Evolutionary conservation across 2,797 vertebrate species (phyloP), one percentile per base, ranked within the genome.

Genomic region (Cynopterus sphinx): DNA sequence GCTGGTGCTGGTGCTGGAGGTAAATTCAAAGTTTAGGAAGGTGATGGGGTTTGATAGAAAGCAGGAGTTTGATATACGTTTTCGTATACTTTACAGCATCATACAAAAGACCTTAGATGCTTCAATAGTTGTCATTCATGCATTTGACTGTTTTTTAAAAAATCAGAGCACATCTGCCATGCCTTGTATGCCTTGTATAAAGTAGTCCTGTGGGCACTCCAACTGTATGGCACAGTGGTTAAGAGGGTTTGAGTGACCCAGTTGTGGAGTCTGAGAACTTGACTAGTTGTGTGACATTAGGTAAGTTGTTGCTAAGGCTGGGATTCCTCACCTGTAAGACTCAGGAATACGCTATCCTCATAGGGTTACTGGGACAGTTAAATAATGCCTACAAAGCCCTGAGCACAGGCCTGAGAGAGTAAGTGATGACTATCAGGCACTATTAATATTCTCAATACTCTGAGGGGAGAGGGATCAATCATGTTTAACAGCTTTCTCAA

Each of bases 101-200:
- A 16, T 6, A n/a, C 0, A 0, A 55, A 73, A 33, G 33, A 79
- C 16, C 4, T 1, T 17, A 61, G 0, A 16, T 0, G 22, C 46
- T 33, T 21, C 0, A 26, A 5, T 1, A 43, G 24, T 2, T 41
- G 28, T 28, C 57, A 22, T 31, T 28, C 57, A 17, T 31, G 31
- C 24, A 68, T 71, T 28, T 89, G 33, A 53, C 11, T 41, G 12
- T 26, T 43, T 55, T n/a, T 74, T 33, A 17, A 53, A 53, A 46
- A 55, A 5, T 17, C 43, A 63, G 65, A 41, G 83, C 21, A 43
- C 33, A 39, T 26, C 2, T 53, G 43, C 19, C 41, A 4, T 1
- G 12, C 59, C 67, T 41, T 39, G 1, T 24, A 24, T 28, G 12
- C 59, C 67, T 49, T 46, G 1, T 31, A 19, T n/a, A 43, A 65